A percentile compares a stretch with the other conserved stretches of the same genome.
These are phyloP conservation scores for Drosophila imparisetae DNA, from an alignment of 2,888 invertebrate genomes.

Conservation along the genomic window DNA sequence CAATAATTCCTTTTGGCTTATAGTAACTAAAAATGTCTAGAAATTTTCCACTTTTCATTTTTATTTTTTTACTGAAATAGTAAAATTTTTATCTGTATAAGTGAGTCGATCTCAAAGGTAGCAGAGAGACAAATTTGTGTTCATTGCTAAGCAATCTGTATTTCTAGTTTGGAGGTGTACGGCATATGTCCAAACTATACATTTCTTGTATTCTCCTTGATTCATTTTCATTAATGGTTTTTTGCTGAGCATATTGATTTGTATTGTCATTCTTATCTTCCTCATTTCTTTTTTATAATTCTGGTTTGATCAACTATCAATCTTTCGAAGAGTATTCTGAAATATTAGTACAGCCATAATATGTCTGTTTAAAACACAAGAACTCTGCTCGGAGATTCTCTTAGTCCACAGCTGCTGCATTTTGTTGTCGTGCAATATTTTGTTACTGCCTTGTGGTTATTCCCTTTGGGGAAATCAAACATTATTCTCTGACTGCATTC, in stretches of 20 bases:
- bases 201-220: background rate
- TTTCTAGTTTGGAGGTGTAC: too few relatives aligned
- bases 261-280: background rate
- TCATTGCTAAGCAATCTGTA: background rate
- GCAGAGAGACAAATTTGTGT: background rate
- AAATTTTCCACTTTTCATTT: background rate
- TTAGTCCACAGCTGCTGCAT: constrained; percentile 51
- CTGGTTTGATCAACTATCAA: background rate
- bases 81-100: background rate
- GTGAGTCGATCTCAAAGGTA: background rate
- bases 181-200: background rate
- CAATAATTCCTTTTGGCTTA: constrained; percentile 16
- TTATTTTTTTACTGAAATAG: too few relatives aligned
- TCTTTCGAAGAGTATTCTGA: background rate
- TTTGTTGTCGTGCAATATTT: constrained; percentile 41
- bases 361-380: constrained; percentile 13
- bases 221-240: background rate
- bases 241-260: background rate
- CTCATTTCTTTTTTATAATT: too few relatives aligned
- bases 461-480: constrained; percentile 63
- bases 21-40: background rate
- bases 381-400: constrained; percentile 2
- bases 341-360: constrained; percentile 33
- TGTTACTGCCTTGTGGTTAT: constrained; percentile 40
- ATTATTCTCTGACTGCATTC: constrained; percentile 28